Percentiles rank a stretch among this genome's conserved stretches.
Conservation (phyloP, 2,113 vertebrate species). For the Psephotus haematonotus region DNA sequence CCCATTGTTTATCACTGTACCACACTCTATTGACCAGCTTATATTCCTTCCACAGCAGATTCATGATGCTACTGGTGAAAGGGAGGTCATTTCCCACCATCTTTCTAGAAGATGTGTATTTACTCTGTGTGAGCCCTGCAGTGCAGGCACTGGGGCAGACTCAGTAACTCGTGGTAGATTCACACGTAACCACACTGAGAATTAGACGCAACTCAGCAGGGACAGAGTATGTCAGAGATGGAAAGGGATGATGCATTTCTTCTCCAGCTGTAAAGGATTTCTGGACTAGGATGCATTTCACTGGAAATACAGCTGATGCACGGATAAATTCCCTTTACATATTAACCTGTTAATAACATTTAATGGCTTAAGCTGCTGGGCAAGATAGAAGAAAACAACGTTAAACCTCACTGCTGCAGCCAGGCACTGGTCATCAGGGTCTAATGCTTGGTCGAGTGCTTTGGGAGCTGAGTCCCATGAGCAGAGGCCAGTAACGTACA, state of each 20-base stretch:
- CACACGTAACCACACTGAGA: background rate
- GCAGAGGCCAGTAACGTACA: background rate
- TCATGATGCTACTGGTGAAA: background rate
- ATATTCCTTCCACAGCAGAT: background rate
- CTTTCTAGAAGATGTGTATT: background rate
- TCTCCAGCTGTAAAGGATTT: background rate
- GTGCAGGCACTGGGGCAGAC: background rate
- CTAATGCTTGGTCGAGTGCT: background rate
- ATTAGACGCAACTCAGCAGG: background rate
- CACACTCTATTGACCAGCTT: background rate
- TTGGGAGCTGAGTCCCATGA: background rate
- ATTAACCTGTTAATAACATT: background rate
- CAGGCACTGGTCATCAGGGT: background rate
- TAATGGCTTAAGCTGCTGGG: background rate
- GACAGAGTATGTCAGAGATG: background rate
- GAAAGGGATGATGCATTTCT: background rate
- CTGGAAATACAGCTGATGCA: background rate
- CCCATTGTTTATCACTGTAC: fast-evolving
- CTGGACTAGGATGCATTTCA: background rate
- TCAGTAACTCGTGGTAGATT: background rate
- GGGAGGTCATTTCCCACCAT: background rate
- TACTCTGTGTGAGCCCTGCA: background rate
- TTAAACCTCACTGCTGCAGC: background rate
- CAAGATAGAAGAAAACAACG: background rate
- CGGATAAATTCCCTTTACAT: background rate